Base-by-base conservation (phyloP, 2,797 vertebrate genomes). In the Xerus rutilus region DNA sequence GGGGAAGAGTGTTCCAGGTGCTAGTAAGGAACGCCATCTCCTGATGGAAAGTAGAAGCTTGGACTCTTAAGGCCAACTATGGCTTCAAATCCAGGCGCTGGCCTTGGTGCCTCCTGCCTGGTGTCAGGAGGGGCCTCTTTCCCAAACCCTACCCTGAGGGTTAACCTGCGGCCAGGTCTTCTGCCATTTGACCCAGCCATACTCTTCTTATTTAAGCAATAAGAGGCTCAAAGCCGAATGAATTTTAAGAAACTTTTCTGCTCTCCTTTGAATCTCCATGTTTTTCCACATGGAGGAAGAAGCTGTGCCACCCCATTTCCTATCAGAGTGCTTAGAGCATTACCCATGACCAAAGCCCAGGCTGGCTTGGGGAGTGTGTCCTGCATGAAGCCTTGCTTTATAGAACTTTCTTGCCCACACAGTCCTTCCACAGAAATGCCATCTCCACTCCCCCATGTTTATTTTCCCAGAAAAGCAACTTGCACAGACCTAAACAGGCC, bases 191-290 rank as follows among this genome's bases (percentile, higher is more conserved):
- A 62, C 69, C 79, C 45, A 70, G 67, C 67, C 83, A 91, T 12
- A 18, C 39, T 96, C 77, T 96, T 86, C 77, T 92, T 65, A 88
- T 88, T 65, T 76, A 89, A 98, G 97, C 97, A 97, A 95, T 97
- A 98, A 96, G 83, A 94, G 70, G 52, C 81, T 72, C 35, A 59
- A 65, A 72, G 70, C 45, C 74, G 69, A 57, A 47, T 62, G 65
- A 77, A 49, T 76, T 39, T 32, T 13, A 35, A 28, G 65, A 47
- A 65, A 57, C 79, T 79, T 93, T 78, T 47, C 49, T 45, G 13
- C 49, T 52, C 57, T 78, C 52, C 30, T 77, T 65, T 93, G 78
- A 32, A 52, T 93, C 39, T 78, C 54, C 54, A 3, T 49, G 74
- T 59, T 70, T 74, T 64, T 86, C 69, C 32, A 2, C 21, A 49